Base-by-base conservation (phyloP, 2,888 invertebrate species). In the Andrena chrysosceles region DNA sequence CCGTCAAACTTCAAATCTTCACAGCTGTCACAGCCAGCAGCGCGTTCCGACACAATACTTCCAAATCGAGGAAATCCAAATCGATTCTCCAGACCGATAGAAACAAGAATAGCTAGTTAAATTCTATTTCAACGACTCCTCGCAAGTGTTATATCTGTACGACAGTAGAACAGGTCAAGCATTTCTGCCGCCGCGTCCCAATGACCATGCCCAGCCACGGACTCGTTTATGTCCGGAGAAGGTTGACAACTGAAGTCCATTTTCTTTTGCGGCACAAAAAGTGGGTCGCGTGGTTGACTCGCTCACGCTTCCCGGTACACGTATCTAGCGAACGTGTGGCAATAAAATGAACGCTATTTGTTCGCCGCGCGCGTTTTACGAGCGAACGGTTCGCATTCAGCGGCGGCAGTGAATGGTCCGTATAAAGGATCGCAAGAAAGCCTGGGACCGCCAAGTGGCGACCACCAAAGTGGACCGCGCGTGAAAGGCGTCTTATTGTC, bases 401-500 rank as follows among this genome's bases (percentile, higher is more conserved):
- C 64, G 23, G 26, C 52, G 73, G 52, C 66, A 66, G 59, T 13
- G 69, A 81, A 80, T 82, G 81, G 80, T 54, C 63, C 67, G 80
- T 70, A 74, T 74, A 80, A 80, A 82, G 74, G 79, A 66, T 70
- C 68, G 77, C 67, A 77, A 49, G 68, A 77, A 81, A 72, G 54
- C 73, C 73, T 67, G 73, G 81, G 69, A 79, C 81, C 66, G 63
- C 23, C 80, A 80, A 82, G 81, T 82, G 81, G 80, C 70, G 80
- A 74, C 81, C 81, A 70, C 69, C 49, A 75, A 82, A 82, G 80
- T 80, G 81, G 64, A 80, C 81, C 81, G 74, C 74, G 74, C 74
- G 74, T 82, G 81, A 82, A 82, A 82, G 70, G 56, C 80, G 80
- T 60, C 68, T 82, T 82, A 80, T 80, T 82, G 75, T 80, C 80